Conservation (phyloP, 2,888 invertebrate species). For the Nasonia oneida region DNA sequence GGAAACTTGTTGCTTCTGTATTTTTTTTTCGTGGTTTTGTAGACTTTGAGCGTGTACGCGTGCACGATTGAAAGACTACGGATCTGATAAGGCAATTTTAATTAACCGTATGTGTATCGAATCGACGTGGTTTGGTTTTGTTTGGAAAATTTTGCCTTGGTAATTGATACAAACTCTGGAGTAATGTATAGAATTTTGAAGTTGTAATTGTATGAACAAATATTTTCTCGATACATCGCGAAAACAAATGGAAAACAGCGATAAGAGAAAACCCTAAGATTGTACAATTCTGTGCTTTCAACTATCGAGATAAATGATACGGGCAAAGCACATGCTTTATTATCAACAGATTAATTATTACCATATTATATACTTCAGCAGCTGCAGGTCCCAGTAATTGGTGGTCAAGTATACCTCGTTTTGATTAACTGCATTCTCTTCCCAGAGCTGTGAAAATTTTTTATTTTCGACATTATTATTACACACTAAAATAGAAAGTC, state of each 20-base stretch:
- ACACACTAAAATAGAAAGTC: background rate
- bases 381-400: background rate
- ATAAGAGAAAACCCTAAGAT: background rate
- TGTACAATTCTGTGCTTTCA: background rate
- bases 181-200: background rate
- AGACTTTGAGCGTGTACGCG: background rate
- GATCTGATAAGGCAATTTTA: background rate
- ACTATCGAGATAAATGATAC: background rate
- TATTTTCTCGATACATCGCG: background rate
- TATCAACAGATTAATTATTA: background rate
- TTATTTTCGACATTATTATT: background rate
- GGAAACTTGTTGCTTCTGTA: constrained; percentile 1
- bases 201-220: background rate
- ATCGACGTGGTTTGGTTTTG: background rate
- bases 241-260: background rate
- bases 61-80: background rate
- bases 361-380: background rate
- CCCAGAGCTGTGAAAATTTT: background rate
- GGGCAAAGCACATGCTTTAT: background rate
- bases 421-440: background rate
- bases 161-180: background rate
- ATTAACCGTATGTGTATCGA: background rate
- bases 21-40: background rate
- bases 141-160: background rate
- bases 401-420: background rate